Base-by-base conservation (phyloP, 2,113 vertebrate genomes). In the Amphilophus citrinellus region DNA sequence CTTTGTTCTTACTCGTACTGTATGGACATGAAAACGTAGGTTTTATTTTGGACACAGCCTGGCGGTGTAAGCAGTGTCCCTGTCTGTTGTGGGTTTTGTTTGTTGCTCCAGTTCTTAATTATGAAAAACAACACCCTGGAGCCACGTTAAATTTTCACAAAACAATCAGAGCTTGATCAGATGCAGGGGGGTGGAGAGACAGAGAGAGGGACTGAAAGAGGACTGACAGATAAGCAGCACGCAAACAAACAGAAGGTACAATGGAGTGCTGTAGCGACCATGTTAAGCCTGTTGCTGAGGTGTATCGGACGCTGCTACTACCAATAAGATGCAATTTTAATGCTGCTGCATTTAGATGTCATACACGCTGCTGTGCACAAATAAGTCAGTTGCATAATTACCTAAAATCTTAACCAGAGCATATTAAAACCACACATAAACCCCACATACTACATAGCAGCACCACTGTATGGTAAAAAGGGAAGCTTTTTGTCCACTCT, bases 81-180 rank as follows among this genome's bases (percentile, higher is more conserved):
- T 61, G 27, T 59, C 77, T 85, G 60, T 42, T 76, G 11, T 66
- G 56, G 65, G 32, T 42, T 79, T 66, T 57, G 79, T 60, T 65
- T 62, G 58, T 58, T 83, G 63, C 82, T 75, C 79, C 84, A 77
- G 58, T 89, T 76, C 80, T 92, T 92, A 82, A 92, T 94, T 92
- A 92, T 89, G 82, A 92, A 90, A 93, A 94, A 92, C 84, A 92
- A 90, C 89, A 94, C 88, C 85, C 87, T 42, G 27, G 73, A 86
- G 94, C 50, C 76, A 66, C 32, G 79, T 83, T 80, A 68, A 87
- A 85, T 94, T 91, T 87, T 89, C 79, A 85, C 84, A 87, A 85
- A 91, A 88, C 75, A 85, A 77, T 89, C 87, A 44, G 68, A 56
- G 86, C 83, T 65, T n/a, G 15, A 47, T 93, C 59, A 84, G 82